Percentiles rank a stretch among this genome's conserved stretches.
phyloP scores from a whole-genome alignment of 1,140 invertebrate genomes.

The Aradophagus sp. region DNA sequence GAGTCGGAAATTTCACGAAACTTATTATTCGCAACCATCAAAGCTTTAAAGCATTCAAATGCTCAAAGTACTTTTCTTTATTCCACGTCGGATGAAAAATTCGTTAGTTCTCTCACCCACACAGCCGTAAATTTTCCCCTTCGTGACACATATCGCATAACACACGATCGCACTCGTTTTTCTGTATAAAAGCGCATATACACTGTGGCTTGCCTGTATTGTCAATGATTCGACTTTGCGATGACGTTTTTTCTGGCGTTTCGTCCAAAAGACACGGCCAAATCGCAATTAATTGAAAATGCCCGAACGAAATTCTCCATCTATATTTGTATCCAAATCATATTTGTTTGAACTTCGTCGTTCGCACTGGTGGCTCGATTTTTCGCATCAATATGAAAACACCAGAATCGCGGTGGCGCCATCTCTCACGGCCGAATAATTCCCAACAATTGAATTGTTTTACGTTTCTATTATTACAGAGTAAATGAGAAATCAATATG shows the following conservation, averaged over 20 bases:
- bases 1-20: slow-evolving; percentile 22
- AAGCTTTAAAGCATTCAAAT: slow-evolving; percentile 31
- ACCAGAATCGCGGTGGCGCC: slow-evolving; percentile 13
- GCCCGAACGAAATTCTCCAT: too few relatives aligned
- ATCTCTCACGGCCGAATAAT: slow-evolving; percentile 16
- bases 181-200: too few relatives aligned
- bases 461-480: slow-evolving; percentile 32
- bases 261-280: too few relatives aligned
- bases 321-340: too few relatives aligned
- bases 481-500: slow-evolving; percentile 44
- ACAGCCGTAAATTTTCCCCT: slow-evolving; percentile 12
- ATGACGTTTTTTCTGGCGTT: too few relatives aligned
- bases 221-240: too few relatives aligned
- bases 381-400: slow-evolving; percentile 18
- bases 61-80: slow-evolving; percentile 14
- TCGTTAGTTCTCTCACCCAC: slow-evolving; percentile 28
- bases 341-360: slow-evolving; percentile 7
- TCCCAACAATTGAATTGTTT: slow-evolving; percentile 36
- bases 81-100: slow-evolving; percentile 34
- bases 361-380: not conserved
- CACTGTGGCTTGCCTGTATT: too few relatives aligned
- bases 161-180: too few relatives aligned
- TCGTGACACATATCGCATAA: not conserved
- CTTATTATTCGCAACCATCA: slow-evolving; percentile 18
- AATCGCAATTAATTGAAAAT: too few relatives aligned